Evolutionary conservation across 2,888 invertebrate genomes (phyloP).

Genomic region (Dicranocentrus wangi): DNA sequence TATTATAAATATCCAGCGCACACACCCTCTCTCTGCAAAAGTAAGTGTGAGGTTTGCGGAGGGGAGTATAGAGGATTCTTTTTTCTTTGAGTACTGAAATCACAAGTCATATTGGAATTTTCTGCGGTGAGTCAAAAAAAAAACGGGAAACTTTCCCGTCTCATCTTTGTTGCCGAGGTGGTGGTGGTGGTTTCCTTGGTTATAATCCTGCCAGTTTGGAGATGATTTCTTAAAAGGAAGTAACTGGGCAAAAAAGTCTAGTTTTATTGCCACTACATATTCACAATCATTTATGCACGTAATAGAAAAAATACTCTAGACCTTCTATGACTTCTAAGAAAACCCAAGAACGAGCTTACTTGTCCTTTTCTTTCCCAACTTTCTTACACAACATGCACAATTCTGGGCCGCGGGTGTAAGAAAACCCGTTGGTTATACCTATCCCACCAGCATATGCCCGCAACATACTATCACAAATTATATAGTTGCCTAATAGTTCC

Average conservation of each 20-base stretch:
- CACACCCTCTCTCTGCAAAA: too few relatives aligned
- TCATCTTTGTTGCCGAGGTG: conserved; percentile 25
- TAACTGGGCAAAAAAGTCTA: conserved; percentile 29
- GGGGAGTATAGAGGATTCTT: too few relatives aligned
- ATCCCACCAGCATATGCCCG: too few relatives aligned
- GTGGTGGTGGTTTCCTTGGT: conserved; percentile 21
- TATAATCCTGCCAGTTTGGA: conserved; percentile 19
- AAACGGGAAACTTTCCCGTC: conserved; percentile 23
- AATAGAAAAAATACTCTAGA: conserved; percentile 21
- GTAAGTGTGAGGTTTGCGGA: too few relatives aligned
- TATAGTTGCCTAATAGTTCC: too few relatives aligned
- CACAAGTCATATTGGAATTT: conserved; percentile 25
- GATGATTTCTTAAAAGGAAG: conserved; percentile 49
- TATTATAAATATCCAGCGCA: too few relatives aligned
- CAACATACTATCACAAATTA: too few relatives aligned
- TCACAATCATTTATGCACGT: conserved; percentile 38
- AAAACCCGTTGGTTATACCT: too few relatives aligned
- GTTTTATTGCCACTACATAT: conserved; percentile 41
- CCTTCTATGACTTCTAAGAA: background rate
- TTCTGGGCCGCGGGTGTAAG: too few relatives aligned
- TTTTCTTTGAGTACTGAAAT: conserved; percentile 15
- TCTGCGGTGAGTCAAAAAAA: conserved; percentile 2
- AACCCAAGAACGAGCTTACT: background rate
- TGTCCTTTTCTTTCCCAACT: background rate
- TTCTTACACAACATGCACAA: conserved; percentile 2